Evolutionary conservation across 2,888 invertebrate genomes (phyloP).

Genomic region (Acrobasis repandana): DNA sequence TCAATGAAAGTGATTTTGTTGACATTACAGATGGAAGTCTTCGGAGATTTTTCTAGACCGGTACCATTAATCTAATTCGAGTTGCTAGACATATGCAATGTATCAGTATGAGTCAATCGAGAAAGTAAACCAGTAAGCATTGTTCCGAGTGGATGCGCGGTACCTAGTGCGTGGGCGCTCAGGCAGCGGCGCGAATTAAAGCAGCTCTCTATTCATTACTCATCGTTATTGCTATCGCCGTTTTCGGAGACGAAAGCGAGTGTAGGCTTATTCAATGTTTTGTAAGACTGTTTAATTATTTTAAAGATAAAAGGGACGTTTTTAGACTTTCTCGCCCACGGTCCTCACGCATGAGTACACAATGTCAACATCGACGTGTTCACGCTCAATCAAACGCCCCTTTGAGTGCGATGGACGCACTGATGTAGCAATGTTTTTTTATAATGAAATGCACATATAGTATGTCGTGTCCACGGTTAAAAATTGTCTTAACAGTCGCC

Average conservation of each 20-base stretch:
- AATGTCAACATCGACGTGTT: slow-evolving; percentile 54
- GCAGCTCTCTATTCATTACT: slow-evolving; percentile 83
- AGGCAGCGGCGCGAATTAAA: slow-evolving; percentile 77
- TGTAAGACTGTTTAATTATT: slow-evolving; percentile 51
- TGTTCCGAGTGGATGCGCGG: slow-evolving; percentile 81
- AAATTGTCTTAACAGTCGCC: neutral
- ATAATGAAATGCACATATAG: neutral
- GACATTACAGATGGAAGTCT: slow-evolving; percentile 51
- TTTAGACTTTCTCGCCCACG: slow-evolving; percentile 55
- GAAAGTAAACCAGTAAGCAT: slow-evolving; percentile 82
- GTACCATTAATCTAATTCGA: slow-evolving; percentile 73
- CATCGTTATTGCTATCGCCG: slow-evolving; percentile 79
- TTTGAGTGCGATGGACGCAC: slow-evolving; percentile 47
- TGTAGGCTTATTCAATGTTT: slow-evolving; percentile 65
- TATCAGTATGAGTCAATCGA: slow-evolving; percentile 80
- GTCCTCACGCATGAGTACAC: slow-evolving; percentile 58
- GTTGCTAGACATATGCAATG: slow-evolving; percentile 72
- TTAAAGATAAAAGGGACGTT: slow-evolving; percentile 52
- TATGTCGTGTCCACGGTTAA: neutral
- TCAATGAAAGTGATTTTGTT: slow-evolving; percentile 59
- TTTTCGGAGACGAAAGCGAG: slow-evolving; percentile 78
- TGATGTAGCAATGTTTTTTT: neutral
- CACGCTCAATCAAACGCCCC: slow-evolving; percentile 60
- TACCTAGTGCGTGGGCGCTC: slow-evolving; percentile 68
- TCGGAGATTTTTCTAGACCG: slow-evolving; percentile 56